These are phyloP conservation scores for Porites evermanni DNA, from an alignment of 92 coral and sea anemone genomes.

Conservation along the genomic window DNA sequence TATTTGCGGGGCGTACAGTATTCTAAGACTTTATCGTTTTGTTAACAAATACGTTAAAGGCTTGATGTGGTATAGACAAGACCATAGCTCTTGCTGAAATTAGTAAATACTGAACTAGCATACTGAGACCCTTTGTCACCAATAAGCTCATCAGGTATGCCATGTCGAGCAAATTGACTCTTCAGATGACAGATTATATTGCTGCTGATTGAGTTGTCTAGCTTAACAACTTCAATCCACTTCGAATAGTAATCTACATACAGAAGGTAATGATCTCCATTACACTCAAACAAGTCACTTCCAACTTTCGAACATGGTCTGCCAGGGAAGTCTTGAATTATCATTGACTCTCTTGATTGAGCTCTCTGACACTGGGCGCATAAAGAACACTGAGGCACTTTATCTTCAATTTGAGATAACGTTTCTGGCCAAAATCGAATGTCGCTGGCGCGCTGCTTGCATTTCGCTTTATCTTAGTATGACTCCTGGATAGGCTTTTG, in stretches of 20 bases:
- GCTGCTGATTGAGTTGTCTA: conserved; percentile 41
- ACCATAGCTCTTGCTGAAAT: conserved; percentile 42
- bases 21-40: no score
- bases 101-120: conserved; percentile 31
- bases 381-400: neutral
- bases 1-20: no score
- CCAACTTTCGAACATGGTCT: conserved; percentile 60
- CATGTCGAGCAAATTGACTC: conserved; percentile 47
- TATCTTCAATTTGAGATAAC: no score
- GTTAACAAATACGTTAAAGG: conserved; percentile 21
- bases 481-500: conserved; percentile 52
- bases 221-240: conserved; percentile 49
- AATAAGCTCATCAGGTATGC: conserved; percentile 39
- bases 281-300: conserved; percentile 36
- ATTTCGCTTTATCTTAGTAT: conserved; percentile 18
- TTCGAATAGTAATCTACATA: conserved; percentile 47
- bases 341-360: conserved; percentile 25
- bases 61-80: conserved; percentile 50
- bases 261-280: conserved; percentile 4
- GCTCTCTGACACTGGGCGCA: conserved; percentile 35
- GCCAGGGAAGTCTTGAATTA: conserved; percentile 5
- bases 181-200: conserved; percentile 34
- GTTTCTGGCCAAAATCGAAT: neutral
- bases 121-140: conserved; percentile 57
- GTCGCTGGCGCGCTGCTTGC: no score